These are phyloP conservation scores for Emberiza fucata DNA, from an alignment of 2,113 vertebrate genomes.

Conservation along the genomic window DNA sequence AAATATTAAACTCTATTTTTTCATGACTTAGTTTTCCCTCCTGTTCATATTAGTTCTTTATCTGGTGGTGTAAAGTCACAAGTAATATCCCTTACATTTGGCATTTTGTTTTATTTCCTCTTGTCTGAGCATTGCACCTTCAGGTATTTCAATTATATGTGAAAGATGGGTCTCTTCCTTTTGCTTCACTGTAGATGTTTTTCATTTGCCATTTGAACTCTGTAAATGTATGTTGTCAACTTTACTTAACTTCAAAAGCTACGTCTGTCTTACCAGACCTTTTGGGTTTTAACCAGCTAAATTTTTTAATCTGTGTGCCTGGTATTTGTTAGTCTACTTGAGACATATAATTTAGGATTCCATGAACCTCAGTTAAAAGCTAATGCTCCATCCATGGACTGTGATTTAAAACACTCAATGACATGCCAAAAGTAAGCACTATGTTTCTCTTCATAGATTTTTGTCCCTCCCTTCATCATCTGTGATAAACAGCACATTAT, in stretches of 20 bases:
- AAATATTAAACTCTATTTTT: background rate
- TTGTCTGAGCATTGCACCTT: background rate
- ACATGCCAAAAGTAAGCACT: background rate
- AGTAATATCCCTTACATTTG: background rate
- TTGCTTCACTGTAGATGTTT: background rate
- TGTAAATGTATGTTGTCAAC: conserved; percentile 14
- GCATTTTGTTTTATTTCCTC: conserved; percentile 26
- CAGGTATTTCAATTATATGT: conserved; percentile 17
- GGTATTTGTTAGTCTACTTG: background rate
- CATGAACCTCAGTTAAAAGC: background rate
- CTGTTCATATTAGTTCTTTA: background rate
- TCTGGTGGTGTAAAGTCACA: background rate
- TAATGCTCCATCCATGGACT: background rate
- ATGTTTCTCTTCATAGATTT: background rate
- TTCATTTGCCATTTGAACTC: conserved; percentile 27
- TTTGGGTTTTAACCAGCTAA: background rate
- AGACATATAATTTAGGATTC: background rate
- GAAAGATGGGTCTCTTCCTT: background rate
- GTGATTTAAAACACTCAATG: background rate
- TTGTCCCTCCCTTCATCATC: background rate
- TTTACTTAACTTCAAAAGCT: background rate
- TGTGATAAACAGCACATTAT: background rate
- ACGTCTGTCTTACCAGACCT: background rate
- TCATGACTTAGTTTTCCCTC: background rate
- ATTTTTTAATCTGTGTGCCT: background rate